These are phyloP conservation scores for Bolinopsis microptera DNA, from an alignment of 37 sponge, comb jelly and placozoan genomes.

Conservation along the genomic window DNA sequence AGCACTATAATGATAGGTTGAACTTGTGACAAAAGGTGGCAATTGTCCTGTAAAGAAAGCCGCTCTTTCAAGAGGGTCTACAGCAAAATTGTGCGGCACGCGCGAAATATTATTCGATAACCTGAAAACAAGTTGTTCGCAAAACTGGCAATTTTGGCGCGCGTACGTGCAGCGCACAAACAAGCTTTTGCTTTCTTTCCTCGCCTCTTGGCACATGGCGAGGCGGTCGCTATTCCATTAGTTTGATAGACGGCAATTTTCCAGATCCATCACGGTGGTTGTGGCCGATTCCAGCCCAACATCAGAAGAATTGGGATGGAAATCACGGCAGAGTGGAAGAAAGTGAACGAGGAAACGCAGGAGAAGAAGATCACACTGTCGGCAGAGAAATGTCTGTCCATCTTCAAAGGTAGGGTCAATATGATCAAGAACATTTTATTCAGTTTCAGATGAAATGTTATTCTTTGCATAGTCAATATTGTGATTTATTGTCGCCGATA, in stretches of 20 bases:
- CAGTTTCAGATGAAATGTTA: too few species aligned
- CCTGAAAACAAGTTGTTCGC: background rate
- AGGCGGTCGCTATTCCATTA: too few species aligned
- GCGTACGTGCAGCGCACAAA: background rate
- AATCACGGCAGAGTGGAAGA: slow-evolving; percentile 92
- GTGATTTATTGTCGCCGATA: too few species aligned
- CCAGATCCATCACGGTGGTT: slow-evolving; percentile 75
- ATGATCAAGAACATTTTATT: too few species aligned
- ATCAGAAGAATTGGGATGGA: slow-evolving; percentile 82
- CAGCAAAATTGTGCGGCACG: background rate
- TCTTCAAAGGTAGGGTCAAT: slow-evolving; percentile 80
- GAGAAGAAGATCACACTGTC: slow-evolving; percentile 88
- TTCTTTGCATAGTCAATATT: too few species aligned
- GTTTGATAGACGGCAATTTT: too few species aligned
- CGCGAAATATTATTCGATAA: background rate
- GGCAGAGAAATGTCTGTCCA: slow-evolving; percentile 91
- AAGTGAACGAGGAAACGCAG: slow-evolving; percentile 88
- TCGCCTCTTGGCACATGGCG: background rate
- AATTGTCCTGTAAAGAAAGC: too few species aligned
- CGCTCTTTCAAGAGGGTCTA: too few species aligned
- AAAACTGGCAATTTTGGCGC: background rate
- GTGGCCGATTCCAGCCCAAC: slow-evolving; percentile 91
- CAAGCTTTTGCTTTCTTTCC: background rate
- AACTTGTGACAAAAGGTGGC: too few species aligned
- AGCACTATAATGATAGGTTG: too few species aligned